phyloP scores from a whole-genome alignment of 2,888 invertebrate genomes.

The Aphodius granarius region DNA sequence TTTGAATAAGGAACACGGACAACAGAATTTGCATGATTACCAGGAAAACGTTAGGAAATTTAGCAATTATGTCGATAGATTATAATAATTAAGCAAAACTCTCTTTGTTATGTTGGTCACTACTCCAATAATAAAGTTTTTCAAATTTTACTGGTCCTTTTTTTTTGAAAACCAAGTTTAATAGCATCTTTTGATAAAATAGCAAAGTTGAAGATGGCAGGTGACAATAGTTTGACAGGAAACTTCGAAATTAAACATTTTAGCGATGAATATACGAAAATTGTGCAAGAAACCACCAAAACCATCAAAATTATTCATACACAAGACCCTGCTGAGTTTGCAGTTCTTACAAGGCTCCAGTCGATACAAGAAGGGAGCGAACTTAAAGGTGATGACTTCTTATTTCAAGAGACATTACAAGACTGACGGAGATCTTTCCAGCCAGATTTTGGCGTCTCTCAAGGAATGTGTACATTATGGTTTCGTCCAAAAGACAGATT shows the following conservation, averaged over 20 bases:
- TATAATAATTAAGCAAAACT: conserved; percentile 35
- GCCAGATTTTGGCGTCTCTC: conserved; percentile 28
- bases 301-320: conserved; percentile 16
- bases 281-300: background rate
- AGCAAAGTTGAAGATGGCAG: background rate
- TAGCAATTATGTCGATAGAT: conserved; percentile 54
- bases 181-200: background rate
- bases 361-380: conserved; percentile 15
- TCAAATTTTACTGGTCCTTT: no score
- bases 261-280: background rate
- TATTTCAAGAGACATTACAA: conserved; percentile 23
- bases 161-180: no score
- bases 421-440: conserved; percentile 28
- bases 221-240: background rate
- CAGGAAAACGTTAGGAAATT: conserved; percentile 54
- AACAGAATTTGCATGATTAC: conserved; percentile 47
- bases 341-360: conserved; percentile 26
- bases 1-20: conserved; percentile 52
- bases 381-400: conserved; percentile 21
- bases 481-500: conserved; percentile 19
- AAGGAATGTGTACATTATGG: conserved; percentile 28
- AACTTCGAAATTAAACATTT: background rate
- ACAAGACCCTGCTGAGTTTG: conserved; percentile 25
- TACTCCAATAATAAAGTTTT: background rate
- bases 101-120: conserved; percentile 9